Conservation (phyloP, 2,113 vertebrate species). For the Xenopus borealis region DNA sequence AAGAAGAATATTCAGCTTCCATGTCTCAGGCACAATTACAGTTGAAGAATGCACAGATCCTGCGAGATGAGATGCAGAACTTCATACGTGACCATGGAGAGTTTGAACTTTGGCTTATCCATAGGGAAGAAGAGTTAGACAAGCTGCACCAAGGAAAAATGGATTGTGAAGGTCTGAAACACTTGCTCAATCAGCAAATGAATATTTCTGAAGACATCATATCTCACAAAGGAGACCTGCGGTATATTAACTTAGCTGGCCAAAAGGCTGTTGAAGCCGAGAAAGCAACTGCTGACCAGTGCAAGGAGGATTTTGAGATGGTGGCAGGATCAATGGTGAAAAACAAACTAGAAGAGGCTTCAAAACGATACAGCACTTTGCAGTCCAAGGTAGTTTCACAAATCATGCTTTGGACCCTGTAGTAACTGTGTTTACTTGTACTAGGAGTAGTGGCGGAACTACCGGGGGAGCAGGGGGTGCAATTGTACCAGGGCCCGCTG, state of each 20-base stretch:
- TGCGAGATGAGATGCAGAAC: conserved; percentile 84
- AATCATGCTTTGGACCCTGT: neutral
- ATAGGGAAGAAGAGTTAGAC: conserved; percentile 77
- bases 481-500: too few species aligned
- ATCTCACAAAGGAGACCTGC: conserved; percentile 94
- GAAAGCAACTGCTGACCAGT: conserved; percentile 53
- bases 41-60: conserved; percentile 74
- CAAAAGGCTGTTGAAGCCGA: conserved; percentile 87
- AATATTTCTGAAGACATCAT: conserved; percentile 88
- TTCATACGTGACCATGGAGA: conserved; percentile 83
- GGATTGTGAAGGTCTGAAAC: conserved; percentile 64
- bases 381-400: conserved; percentile 76
- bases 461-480: too few species aligned
- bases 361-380: conserved; percentile 76
- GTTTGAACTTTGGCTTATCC: conserved; percentile 81
- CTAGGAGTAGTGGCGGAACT: too few species aligned
- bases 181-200: conserved; percentile 60
- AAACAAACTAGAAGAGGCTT: conserved; percentile 79
- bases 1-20: conserved; percentile 68
- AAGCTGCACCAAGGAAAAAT: conserved; percentile 66
- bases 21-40: conserved; percentile 72
- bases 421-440: neutral
- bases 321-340: conserved; percentile 71
- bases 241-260: conserved; percentile 91
- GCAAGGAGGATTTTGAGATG: conserved; percentile 55